A percentile compares a stretch with the other conserved stretches of the same genome.
Evolutionary conservation across 64 coral and sea anemone genomes (phyloP).

Genomic region (Stichodactyla mertensii): DNA sequence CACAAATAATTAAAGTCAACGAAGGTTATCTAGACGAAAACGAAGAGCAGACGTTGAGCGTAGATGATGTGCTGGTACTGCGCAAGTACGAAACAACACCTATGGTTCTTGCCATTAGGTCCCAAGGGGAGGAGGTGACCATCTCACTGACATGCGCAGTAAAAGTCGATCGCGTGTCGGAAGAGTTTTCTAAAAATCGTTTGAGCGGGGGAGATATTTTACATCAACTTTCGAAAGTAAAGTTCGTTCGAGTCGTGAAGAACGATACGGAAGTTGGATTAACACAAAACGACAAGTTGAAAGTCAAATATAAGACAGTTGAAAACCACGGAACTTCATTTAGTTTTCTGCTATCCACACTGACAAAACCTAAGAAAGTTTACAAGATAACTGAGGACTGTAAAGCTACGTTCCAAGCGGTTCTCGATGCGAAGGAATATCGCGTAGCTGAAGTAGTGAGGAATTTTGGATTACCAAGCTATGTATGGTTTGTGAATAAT

Average conservation of each 20-base stretch:
- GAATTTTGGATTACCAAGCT: conserved; percentile 27
- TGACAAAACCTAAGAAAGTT: conserved; percentile 7
- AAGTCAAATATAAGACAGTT: conserved; percentile 23
- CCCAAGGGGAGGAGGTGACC: neutral
- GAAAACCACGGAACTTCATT: conserved; percentile 27
- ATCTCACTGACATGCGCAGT: conserved; percentile 11
- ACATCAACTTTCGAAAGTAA: neutral
- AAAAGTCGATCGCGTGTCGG: conserved; percentile 14
- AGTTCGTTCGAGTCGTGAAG: conserved; percentile 30
- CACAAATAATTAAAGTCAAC: conserved; percentile 8
- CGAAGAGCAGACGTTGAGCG: neutral
- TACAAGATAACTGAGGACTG: conserved; percentile 24
- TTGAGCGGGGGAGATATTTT: conserved; percentile 13
- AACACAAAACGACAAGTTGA: conserved; percentile 24
- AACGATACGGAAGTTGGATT: conserved; percentile 34
- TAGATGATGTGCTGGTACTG: neutral
- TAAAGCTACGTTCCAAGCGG: conserved; percentile 12
- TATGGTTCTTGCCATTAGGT: neutral
- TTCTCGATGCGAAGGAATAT: conserved; percentile 28
- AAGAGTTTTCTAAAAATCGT: conserved; percentile 25
- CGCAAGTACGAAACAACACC: neutral
- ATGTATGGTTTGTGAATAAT: conserved; percentile 15
- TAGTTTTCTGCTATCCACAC: conserved; percentile 7
- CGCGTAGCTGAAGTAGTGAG: conserved; percentile 19
- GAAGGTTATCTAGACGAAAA: conserved; percentile 10